These are phyloP conservation scores for Anolis sagrei DNA, from an alignment of 2,113 vertebrate genomes.

Conservation along the genomic window DNA sequence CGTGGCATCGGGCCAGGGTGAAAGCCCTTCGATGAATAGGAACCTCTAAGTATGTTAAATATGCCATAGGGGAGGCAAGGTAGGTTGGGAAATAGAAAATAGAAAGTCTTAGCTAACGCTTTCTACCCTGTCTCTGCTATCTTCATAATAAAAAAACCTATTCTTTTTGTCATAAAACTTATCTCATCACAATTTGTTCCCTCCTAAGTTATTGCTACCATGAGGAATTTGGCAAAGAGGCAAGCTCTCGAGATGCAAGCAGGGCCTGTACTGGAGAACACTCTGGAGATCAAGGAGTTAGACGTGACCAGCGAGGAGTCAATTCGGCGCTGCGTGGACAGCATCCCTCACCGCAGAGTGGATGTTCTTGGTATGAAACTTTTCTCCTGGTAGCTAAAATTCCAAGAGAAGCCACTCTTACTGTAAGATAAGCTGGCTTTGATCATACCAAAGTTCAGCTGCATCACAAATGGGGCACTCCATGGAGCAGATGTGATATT, in stretches of 20 bases:
- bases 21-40: no score
- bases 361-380: slow-evolving; percentile 70
- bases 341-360: slow-evolving; percentile 70
- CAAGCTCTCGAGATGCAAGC: slow-evolving; percentile 70
- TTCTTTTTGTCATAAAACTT: no score
- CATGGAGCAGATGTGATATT: not conserved
- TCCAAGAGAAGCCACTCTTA: not conserved
- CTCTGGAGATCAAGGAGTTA: slow-evolving; percentile 74
- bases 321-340: slow-evolving; percentile 73
- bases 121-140: no score
- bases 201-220: slow-evolving; percentile 76
- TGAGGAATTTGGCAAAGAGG: slow-evolving; percentile 75
- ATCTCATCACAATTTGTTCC: not conserved
- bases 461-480: not conserved
- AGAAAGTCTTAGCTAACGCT: no score
- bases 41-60: no score
- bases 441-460: not conserved
- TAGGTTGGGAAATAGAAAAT: no score
- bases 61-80: no score
- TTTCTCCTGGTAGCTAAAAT: not conserved
- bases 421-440: not conserved
- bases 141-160: no score
- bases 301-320: slow-evolving; percentile 73
- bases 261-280: slow-evolving; percentile 65
- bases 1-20: no score